A percentile compares a stretch with the other conserved stretches of the same genome.
phyloP scores from a whole-genome alignment of 2,113 vertebrate genomes.

The Drymodes brunneopygia region DNA sequence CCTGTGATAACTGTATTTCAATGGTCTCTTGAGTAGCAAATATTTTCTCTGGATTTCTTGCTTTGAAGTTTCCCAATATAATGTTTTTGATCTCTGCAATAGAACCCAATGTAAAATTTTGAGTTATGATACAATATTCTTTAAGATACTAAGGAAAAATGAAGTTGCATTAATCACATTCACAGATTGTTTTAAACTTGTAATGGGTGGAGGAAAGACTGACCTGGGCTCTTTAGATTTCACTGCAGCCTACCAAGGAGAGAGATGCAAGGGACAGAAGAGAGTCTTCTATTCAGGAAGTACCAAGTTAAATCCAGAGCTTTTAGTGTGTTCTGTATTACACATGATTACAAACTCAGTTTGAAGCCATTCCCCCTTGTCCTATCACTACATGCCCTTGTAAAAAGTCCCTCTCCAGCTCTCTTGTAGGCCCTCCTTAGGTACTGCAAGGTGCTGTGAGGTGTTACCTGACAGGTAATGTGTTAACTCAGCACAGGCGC shows the following conservation, averaged over 20 bases:
- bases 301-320: background rate
- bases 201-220: background rate
- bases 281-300: background rate
- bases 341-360: background rate
- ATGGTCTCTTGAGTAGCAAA: background rate
- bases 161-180: background rate
- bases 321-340: background rate
- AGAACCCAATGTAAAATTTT: background rate
- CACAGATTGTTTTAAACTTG: background rate
- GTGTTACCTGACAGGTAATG: background rate
- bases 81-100: background rate
- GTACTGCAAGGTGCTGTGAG: background rate
- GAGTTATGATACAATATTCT: background rate
- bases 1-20: background rate
- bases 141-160: slow-evolving; percentile 1
- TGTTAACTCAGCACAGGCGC: background rate
- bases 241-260: background rate
- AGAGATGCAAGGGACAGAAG: background rate
- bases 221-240: background rate
- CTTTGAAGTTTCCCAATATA: slow-evolving; percentile 32
- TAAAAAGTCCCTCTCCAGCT: background rate
- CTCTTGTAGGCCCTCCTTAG: background rate
- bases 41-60: slow-evolving; percentile 27
- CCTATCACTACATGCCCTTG: background rate
- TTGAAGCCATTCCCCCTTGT: background rate